Evolutionary conservation across 2,888 invertebrate species (phyloP).

Genomic region (Nezara viridula): DNA sequence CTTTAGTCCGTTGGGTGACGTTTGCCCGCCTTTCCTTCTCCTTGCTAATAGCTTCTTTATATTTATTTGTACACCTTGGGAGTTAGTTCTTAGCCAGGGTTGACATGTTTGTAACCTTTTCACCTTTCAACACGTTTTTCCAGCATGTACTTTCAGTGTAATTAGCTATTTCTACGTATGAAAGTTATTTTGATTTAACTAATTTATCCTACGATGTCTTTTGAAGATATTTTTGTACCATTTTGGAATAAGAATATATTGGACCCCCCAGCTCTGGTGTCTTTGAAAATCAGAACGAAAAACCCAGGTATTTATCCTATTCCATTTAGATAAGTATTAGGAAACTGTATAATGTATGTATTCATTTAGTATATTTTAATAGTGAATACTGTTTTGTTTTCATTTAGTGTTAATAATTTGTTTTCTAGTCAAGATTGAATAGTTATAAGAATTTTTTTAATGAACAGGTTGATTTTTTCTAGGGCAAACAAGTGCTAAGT

Average conservation of each 20-base stretch:
- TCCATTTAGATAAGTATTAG: neutral
- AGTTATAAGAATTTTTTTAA: neutral
- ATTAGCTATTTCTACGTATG: neutral
- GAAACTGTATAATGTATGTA: neutral
- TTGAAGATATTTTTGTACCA: conserved; percentile 43
- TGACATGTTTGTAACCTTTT: neutral
- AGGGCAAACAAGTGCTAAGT: conserved; percentile 29
- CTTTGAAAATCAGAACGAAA: conserved; percentile 6
- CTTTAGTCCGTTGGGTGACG: neutral
- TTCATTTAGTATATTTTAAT: neutral
- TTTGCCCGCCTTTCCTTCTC: neutral
- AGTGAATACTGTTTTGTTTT: neutral
- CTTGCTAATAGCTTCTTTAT: neutral
- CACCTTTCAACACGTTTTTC: neutral
- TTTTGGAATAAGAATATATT: conserved; percentile 50
- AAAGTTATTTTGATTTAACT: neutral
- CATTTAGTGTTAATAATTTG: neutral
- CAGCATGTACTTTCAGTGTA: neutral
- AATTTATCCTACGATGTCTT: neutral
- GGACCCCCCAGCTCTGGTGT: neutral
- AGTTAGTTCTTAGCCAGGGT: neutral
- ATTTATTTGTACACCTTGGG: neutral
- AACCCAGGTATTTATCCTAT: neutral
- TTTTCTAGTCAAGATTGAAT: neutral
- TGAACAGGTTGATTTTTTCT: neutral